phyloP scores from a whole-genome alignment of 2,113 vertebrate species.

The Microcebus jonahi region DNA sequence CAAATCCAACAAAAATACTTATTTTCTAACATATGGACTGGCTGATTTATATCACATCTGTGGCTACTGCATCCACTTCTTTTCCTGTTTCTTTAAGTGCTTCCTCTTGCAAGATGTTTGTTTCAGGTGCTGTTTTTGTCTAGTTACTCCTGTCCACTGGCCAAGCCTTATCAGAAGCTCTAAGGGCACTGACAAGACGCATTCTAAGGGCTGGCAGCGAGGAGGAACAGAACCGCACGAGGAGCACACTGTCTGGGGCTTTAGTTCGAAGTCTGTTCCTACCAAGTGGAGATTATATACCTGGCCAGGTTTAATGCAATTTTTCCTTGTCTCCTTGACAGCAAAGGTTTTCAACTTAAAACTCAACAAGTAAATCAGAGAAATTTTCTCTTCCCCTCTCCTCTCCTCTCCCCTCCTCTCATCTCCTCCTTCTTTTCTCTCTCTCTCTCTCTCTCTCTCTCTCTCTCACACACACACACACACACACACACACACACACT shows the following conservation, averaged over 20 bases:
- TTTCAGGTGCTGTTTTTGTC: neutral
- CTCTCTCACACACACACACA: neutral
- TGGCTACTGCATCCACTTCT: neutral
- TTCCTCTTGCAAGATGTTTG: neutral
- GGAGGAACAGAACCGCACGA: neutral
- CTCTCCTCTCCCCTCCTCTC: neutral
- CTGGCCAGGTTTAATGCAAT: neutral
- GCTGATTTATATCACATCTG: neutral
- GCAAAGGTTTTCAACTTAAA: conserved; percentile 1
- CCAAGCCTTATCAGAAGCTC: neutral
- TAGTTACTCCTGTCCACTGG: neutral
- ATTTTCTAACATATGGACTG: neutral
- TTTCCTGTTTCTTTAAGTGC: neutral
- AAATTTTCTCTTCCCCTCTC: neutral
- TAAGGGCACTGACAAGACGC: neutral
- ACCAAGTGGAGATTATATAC: neutral
- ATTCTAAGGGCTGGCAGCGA: neutral
- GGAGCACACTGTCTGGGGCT: neutral
- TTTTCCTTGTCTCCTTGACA: neutral
- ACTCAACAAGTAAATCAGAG: neutral
- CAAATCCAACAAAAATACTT: neutral
- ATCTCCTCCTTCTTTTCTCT: neutral
- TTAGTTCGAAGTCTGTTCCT: neutral
- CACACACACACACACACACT: neutral
- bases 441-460: neutral